These are phyloP conservation scores for Caenorhabditis sp. DNA, from an alignment of 2,888 invertebrate species.

Conservation along the genomic window DNA sequence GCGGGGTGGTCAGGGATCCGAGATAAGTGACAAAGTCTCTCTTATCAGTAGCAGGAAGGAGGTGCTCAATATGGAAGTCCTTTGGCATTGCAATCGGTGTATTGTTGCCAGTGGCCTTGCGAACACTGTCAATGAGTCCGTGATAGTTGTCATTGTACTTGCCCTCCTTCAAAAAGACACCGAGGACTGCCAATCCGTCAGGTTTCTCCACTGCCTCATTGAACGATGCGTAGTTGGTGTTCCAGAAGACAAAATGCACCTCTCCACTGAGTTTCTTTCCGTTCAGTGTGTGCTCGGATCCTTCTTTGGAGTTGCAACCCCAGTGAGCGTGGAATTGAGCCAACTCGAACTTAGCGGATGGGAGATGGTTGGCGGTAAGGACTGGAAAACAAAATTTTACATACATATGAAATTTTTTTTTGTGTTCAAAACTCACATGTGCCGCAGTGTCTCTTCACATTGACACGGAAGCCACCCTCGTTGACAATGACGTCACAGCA, in stretches of 20 bases:
- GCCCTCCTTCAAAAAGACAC: conserved; percentile 78
- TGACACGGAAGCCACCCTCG: conserved; percentile 71
- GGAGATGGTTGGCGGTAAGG: conserved; percentile 65
- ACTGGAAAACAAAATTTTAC: conserved; percentile 38
- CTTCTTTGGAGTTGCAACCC: conserved; percentile 74
- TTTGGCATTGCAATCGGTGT: conserved; percentile 64
- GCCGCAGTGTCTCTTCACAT: conserved; percentile 67
- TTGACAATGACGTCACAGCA: conserved; percentile 67
- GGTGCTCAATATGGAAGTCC: conserved; percentile 63
- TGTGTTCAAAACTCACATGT: conserved; percentile 73
- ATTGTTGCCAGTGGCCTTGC: conserved; percentile 64
- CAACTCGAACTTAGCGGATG: conserved; percentile 68
- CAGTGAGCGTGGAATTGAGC: conserved; percentile 82
- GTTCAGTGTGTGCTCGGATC: conserved; percentile 78
- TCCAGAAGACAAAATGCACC: conserved; percentile 81
- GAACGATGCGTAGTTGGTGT: conserved; percentile 75
- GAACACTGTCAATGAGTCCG: conserved; percentile 70
- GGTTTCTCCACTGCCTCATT: conserved; percentile 73
- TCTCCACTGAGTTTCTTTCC: conserved; percentile 76
- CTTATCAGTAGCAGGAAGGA: conserved; percentile 68
- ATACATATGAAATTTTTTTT: no score
- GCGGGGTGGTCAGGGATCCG: conserved; percentile 84
- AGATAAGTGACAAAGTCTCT: conserved; percentile 83
- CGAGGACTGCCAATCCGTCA: conserved; percentile 80
- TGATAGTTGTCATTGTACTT: conserved; percentile 69